Evolutionary conservation across 2,113 vertebrate genomes (phyloP).

Genomic region (Neopipo cinnamomea): DNA sequence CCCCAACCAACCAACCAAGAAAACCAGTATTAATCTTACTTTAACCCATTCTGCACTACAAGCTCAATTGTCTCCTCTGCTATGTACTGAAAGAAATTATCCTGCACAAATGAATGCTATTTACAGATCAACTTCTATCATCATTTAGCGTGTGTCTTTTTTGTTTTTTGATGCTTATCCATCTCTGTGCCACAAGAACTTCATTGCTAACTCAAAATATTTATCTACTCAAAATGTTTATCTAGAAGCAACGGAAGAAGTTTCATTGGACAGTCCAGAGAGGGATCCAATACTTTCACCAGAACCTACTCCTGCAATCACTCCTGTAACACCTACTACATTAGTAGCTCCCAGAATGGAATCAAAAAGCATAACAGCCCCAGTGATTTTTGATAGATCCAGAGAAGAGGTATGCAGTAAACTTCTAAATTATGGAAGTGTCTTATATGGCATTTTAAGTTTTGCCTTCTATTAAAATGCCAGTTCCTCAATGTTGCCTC

Average conservation of each 20-base stretch:
- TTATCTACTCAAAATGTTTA: constrained; percentile 50
- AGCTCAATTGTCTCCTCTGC: background rate
- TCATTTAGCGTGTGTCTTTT: fast-evolving
- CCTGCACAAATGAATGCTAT: background rate
- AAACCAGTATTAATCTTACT: background rate
- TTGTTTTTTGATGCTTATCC: background rate
- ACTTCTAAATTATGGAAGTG: background rate
- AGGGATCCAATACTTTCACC: constrained; percentile 89
- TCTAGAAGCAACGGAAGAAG: constrained; percentile 95
- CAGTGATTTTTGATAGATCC: constrained; percentile 88
- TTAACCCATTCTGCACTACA: background rate
- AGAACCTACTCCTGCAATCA: constrained; percentile 90
- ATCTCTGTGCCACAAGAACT: background rate
- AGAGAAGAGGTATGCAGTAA: constrained; percentile 84
- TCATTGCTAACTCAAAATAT: constrained; percentile 32
- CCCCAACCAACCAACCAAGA: background rate
- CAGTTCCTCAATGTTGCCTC: background rate
- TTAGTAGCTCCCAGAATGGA: constrained; percentile 85
- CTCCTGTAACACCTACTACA: constrained; percentile 87
- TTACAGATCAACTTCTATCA: background rate
- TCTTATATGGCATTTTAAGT: background rate
- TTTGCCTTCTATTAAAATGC: background rate
- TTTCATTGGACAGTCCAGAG: constrained; percentile 95
- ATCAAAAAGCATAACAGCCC: constrained; percentile 70
- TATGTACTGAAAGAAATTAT: background rate